Evolutionary conservation across 2,113 vertebrate species (phyloP).

Genomic region (Myanophis thanlyinensis): DNA sequence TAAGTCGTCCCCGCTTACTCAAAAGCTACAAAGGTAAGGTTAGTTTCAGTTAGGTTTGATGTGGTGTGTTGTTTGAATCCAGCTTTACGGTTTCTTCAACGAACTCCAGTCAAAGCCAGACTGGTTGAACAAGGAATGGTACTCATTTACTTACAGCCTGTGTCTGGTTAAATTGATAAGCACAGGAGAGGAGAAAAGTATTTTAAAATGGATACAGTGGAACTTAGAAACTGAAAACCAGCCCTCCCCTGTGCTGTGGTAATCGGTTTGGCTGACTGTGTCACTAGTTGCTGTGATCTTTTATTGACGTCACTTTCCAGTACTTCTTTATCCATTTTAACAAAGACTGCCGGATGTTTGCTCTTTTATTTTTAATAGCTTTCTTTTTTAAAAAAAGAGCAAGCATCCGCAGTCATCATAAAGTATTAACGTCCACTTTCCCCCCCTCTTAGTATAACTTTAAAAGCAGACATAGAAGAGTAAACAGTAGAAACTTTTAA

Average conservation of each 20-base stretch:
- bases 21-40: not conserved
- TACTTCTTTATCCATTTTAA: not conserved
- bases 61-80: not conserved
- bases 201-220: not conserved
- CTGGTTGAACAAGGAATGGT: not conserved
- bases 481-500: not conserved
- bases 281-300: not conserved
- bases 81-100: not conserved
- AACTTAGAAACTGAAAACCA: not conserved
- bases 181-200: not conserved
- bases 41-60: not conserved
- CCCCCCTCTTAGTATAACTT: not conserved
- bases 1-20: not conserved
- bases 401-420: not conserved
- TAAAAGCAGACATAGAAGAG: not conserved
- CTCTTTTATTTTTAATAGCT: not conserved
- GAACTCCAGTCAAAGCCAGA: not conserved
- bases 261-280: not conserved
- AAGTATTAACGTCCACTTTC: not conserved
- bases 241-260: not conserved
- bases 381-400: not conserved
- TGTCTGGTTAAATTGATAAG: not conserved
- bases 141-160: not conserved
- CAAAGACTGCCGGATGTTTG: not conserved
- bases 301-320: not conserved